Evolutionary conservation across 2,797 vertebrate species (phyloP).

Genomic region (Megalops cyprinoides): DNA sequence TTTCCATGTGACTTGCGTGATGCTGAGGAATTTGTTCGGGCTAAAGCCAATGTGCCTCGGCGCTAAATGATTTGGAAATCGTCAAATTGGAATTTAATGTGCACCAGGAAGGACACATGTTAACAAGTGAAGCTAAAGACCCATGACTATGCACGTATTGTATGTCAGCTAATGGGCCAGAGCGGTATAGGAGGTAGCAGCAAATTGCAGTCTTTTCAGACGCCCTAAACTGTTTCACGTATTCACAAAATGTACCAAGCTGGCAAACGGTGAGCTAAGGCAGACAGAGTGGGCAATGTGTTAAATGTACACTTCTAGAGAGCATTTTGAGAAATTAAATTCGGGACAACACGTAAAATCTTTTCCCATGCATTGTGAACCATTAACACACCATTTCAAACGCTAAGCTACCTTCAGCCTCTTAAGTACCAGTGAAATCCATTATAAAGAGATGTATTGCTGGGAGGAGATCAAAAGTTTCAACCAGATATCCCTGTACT

Average conservation of each 20-base stretch:
- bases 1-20: neutral
- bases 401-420: conserved; percentile 6
- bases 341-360: neutral
- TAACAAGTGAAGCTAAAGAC: neutral
- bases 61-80: neutral
- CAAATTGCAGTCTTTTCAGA: neutral
- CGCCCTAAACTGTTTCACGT: neutral
- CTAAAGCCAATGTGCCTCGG: neutral
- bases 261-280: neutral
- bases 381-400: conserved; percentile 6
- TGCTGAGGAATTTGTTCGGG: neutral
- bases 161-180: neutral
- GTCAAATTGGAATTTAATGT: neutral
- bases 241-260: neutral
- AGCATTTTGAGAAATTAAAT: neutral
- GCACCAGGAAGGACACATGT: neutral
- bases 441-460: conserved; percentile 3
- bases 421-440: conserved; percentile 6
- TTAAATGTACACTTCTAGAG: neutral
- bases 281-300: neutral
- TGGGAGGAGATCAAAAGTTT: neutral
- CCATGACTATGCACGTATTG: neutral
- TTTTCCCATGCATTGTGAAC: neutral
- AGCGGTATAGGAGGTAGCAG: neutral
- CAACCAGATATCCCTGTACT: conserved; percentile 5